These are phyloP conservation scores for Abramis brama DNA, from an alignment of 2,113 vertebrate genomes.

Conservation along the genomic window DNA sequence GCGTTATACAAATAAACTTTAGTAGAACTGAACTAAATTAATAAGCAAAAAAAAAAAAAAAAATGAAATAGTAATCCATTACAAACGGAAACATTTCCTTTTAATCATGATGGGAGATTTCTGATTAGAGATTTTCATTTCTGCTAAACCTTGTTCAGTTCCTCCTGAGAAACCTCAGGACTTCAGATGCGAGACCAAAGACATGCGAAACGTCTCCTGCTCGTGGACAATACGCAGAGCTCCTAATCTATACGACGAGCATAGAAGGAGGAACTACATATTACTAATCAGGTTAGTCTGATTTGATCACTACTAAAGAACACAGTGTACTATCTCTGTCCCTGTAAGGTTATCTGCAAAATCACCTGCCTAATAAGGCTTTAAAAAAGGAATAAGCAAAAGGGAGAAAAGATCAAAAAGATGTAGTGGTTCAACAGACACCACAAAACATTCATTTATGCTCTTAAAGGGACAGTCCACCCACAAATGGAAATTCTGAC, in stretches of 20 bases:
- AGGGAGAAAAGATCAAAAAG: neutral
- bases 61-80: neutral
- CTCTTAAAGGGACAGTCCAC: neutral
- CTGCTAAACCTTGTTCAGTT: conserved; percentile 54
- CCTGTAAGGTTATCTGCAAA: neutral
- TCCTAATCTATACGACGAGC: rapidly evolving
- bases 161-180: conserved; percentile 67
- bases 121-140: neutral
- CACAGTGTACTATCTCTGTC: neutral
- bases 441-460: neutral
- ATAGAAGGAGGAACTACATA: conserved; percentile 47
- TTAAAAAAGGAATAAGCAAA: neutral
- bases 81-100: neutral
- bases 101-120: neutral
- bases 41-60: no score
- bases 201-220: conserved; percentile 61
- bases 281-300: conserved; percentile 63
- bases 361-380: neutral
- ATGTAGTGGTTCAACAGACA: neutral
- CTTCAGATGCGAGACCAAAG: conserved; percentile 63
- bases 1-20: neutral
- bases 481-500: neutral
- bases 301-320: neutral
- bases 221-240: conserved; percentile 59
- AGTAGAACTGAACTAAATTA: no score